Evolutionary conservation across 2,888 invertebrate genomes (phyloP), one percentile per base, ranked within the genome.

Genomic region (Synergus gifuensis): DNA sequence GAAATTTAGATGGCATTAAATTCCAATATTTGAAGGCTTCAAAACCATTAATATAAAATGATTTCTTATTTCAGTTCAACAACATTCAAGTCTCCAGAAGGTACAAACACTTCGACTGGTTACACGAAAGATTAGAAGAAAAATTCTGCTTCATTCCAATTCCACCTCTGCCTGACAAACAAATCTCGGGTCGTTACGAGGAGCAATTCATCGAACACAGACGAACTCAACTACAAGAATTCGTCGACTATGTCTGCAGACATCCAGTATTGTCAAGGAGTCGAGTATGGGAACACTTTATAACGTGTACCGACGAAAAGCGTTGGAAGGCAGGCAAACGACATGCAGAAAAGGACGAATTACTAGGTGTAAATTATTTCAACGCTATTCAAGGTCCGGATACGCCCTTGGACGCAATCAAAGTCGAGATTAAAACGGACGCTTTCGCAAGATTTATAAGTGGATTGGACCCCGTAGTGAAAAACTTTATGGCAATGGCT

Each of bases 61-160:
- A 64, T 54, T 83, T 54, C 77, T 78, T n/a, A 18, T 92, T 93
- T 12, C 89, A 95, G 93, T 98, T 98, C 91, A 98, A 97, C 91
- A 97, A 97, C 90, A 96, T 98, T 87, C 97, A 98, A 94, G 99
- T 98, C 44, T 97, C 97, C 58, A 94, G 99, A 84, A 94, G 99
- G 86, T 99, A 99, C 93, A 99, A 99, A 93, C 99, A 99, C 92
- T 99, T 99, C 93, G 99, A 99, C 93, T 99, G 99, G 99, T 93
- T 99, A 78, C 98, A 99, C 93, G 98, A 98, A 91, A 95, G 98
- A 86, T 93, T 99, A 83, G 96, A 96, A 87, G 98, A 97, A 86
- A 99, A 99, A 93, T 99, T 98, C 92, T 96, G 97, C 85, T 94
- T 98, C 78, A 96, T 99, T 88, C 98, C 98, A 3, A 97, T 99